These are phyloP conservation scores for Orthosia incerta DNA, from an alignment of 2,888 invertebrate species.

Conservation along the genomic window DNA sequence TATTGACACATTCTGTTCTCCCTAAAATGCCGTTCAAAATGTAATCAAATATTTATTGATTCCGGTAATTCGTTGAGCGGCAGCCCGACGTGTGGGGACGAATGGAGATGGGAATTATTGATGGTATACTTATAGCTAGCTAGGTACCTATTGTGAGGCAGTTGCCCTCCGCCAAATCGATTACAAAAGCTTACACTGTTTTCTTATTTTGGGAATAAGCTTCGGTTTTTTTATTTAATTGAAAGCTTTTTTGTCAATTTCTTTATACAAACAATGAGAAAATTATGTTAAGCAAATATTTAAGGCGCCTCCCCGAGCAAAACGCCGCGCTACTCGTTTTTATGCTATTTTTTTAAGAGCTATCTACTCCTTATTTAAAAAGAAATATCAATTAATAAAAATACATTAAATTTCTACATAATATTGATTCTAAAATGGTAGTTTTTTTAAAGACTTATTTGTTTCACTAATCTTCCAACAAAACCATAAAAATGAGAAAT, in stretches of 20 bases:
- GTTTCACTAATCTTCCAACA: no score
- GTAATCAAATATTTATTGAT: slow-evolving; percentile 80
- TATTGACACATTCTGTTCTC: slow-evolving; percentile 66
- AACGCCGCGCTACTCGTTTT: no score
- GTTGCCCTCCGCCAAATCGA: slow-evolving; percentile 55
- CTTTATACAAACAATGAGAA: background rate
- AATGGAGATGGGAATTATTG: slow-evolving; percentile 75
- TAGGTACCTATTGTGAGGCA: slow-evolving; percentile 53
- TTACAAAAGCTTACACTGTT: slow-evolving; percentile 15
- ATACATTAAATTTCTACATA: no score
- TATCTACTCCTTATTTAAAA: no score
- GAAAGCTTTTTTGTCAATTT: background rate
- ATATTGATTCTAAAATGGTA: no score
- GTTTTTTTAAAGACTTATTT: no score
- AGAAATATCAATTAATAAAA: no score
- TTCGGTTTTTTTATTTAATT: background rate
- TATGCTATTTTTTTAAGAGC: no score
- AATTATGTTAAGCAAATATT: background rate
- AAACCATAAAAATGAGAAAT: no score
- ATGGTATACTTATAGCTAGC: slow-evolving; percentile 58
- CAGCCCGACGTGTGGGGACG: slow-evolving; percentile 67
- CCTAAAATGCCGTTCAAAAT: slow-evolving; percentile 70
- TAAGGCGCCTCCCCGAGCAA: no score
- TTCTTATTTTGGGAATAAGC: slow-evolving; percentile 1
- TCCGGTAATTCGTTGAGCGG: slow-evolving; percentile 76